Base-by-base conservation (phyloP, 2,113 vertebrate species). In the Zosterops japonicus region DNA sequence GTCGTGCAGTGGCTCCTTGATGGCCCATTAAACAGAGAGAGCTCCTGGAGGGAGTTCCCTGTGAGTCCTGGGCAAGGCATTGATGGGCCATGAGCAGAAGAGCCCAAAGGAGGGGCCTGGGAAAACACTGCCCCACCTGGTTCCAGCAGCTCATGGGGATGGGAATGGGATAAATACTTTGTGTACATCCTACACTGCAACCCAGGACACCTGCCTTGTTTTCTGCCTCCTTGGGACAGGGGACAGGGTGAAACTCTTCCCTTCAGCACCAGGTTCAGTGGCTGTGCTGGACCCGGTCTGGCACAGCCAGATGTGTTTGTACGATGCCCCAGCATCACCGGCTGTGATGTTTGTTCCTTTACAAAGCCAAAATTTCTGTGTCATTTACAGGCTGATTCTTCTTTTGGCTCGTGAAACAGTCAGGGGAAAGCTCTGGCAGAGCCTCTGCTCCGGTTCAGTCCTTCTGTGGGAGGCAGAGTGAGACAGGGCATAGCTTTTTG, bases 261-360 rank as follows among this genome's bases (percentile, higher is more conserved):
- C 5, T 5, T 17, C 2, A 8, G 71, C 59, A 2, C 27, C 2
- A 0, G 9, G 8, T 3, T 2, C n/a, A 2, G 35, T 13, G 4
- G 1, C 47, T 2, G 14, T 27, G 16, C 0, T 2, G 5, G 7
- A 1, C 28, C 55, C 0, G 22, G 60, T 60, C 35, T 4, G 12
- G 87, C 12, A 2, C 11, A 2, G 82, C 59, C 83, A 4, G 67
- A 18, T 23, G 86, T 16, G n/a, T 3, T 56, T 11, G 39, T 5
- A 1, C 33, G 0, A 0, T 59, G 7, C 64, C 55, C 1, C 24
- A 7, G 41, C 0, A 20, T 0, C 52, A 5, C 33, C 9, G 1
- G 33, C 50, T 12, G 31, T 2, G 41, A 6, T 5, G 5, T 7
- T 27, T 15, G 57, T 6, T 5, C 74, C 57, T 50, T 36, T 7